Evolutionary conservation across 2,888 invertebrate species (phyloP).

Genomic region (Volucella zonaria): DNA sequence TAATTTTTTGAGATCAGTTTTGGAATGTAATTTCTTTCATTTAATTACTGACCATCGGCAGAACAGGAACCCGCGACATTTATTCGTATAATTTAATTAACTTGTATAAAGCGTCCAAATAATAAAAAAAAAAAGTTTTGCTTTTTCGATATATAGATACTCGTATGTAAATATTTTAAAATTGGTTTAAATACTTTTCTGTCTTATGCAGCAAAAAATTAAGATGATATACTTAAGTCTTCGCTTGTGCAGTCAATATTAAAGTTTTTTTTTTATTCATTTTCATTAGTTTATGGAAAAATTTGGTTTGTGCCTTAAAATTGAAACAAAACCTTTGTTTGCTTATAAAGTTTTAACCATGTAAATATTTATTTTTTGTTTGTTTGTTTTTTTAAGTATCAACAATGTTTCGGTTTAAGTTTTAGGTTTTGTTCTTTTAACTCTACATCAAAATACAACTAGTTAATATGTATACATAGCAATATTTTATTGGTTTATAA

Average conservation of each 20-base stretch:
- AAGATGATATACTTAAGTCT: constrained; percentile 55
- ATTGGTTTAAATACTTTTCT: constrained; percentile 2
- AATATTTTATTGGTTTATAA: constrained; percentile 53
- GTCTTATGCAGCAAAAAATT: constrained; percentile 37
- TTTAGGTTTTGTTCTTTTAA: constrained; percentile 34
- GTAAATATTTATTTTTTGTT: constrained; percentile 1
- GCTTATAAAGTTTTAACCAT: constrained; percentile 34
- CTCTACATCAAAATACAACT: constrained; percentile 47
- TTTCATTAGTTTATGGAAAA: constrained; percentile 39
- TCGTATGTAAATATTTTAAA: constrained; percentile 28
- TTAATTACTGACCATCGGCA: constrained; percentile 53
- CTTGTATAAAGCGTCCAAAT: constrained; percentile 55
- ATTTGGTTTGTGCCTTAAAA: constrained; percentile 63
- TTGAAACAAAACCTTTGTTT: constrained; percentile 24
- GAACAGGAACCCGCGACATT: constrained; percentile 49
- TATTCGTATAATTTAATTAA: constrained; percentile 21
- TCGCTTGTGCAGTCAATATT: constrained; percentile 69
- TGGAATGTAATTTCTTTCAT: constrained; percentile 45
- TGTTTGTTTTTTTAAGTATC: constrained; percentile 51
- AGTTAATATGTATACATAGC: constrained; percentile 45
- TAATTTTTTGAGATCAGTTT: constrained; percentile 62
- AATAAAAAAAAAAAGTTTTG: constrained; percentile 30
- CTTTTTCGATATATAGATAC: constrained; percentile 1
- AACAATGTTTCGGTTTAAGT: constrained; percentile 39
- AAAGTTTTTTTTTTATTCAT: constrained; percentile 12